Conservation (phyloP, 1,140 invertebrate species). For the Halesus radiatus region DNA sequence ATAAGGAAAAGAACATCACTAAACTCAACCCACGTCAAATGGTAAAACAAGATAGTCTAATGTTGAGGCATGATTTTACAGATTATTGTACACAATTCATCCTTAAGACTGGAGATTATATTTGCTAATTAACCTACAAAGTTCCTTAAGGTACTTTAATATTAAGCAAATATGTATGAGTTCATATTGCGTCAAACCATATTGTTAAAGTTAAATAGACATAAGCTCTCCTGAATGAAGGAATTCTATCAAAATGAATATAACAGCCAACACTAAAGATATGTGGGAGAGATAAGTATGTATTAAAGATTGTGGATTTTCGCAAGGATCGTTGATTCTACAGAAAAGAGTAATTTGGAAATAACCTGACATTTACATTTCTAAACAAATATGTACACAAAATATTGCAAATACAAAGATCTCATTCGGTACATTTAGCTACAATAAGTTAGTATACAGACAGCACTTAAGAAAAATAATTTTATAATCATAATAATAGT, state of each 20-base stretch:
- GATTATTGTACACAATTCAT: background rate
- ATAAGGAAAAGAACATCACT: conserved; percentile 5
- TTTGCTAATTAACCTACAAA: conserved; percentile 44
- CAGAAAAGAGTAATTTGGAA: conserved; percentile 13
- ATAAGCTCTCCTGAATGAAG: background rate
- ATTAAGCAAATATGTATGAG: conserved; percentile 17
- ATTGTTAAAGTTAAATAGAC: background rate
- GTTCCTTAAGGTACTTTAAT: conserved; percentile 30
- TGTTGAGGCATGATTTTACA: conserved; percentile 1
- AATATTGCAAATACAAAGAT: conserved; percentile 26
- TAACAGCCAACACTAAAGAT: conserved; percentile 23
- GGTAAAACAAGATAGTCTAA: background rate
- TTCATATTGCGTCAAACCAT: conserved; percentile 30
- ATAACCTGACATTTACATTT: conserved; percentile 24
- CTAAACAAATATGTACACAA: conserved; percentile 44
- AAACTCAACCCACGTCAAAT: background rate
- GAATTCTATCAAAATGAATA: conserved; percentile 21
- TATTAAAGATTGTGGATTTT: conserved; percentile 4
- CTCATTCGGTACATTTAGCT: conserved; percentile 31
- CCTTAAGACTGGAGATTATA: conserved; percentile 45
- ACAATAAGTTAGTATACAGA: background rate
- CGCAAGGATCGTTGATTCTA: conserved; percentile 9
- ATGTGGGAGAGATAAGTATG: conserved; percentile 41
- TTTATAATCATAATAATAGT: background rate
- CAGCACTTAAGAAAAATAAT: conserved; percentile 7